A percentile compares a stretch with the other conserved stretches of the same genome.
Conservation (phyloP, 1,140 invertebrate genomes). For the Lepeophtheirus salmonis region DNA sequence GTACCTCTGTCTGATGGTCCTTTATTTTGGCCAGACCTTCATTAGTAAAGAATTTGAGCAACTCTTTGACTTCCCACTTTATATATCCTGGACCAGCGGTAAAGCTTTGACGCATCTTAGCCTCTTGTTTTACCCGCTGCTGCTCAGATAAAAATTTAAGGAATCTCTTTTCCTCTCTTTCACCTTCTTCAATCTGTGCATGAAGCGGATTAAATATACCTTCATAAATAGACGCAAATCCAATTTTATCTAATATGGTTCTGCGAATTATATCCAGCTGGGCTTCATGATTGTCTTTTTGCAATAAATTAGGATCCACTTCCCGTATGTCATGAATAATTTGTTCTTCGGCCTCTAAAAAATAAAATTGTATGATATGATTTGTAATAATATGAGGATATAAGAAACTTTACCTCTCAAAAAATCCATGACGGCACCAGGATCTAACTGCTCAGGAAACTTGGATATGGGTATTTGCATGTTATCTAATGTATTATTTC, state of each 20-base stretch:
- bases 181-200: too few species aligned
- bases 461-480: not conserved
- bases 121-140: not conserved
- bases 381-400: too few species aligned
- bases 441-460: not conserved
- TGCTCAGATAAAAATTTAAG: not conserved
- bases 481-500: not conserved
- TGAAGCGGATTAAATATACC: too few species aligned
- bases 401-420: not conserved
- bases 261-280: too few species aligned
- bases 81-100: not conserved
- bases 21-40: not conserved
- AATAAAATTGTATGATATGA: too few species aligned
- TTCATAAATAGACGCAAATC: too few species aligned
- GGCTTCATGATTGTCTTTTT: too few species aligned
- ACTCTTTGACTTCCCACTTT: not conserved
- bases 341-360: too few species aligned
- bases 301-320: too few species aligned
- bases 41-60: not conserved
- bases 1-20: not conserved
- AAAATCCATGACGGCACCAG: not conserved
- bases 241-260: too few species aligned
- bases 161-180: not conserved
- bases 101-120: not conserved
- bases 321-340: too few species aligned